Base-by-base conservation (phyloP, 1,140 invertebrate genomes). In the Thaumetopoea pityocampa region DNA sequence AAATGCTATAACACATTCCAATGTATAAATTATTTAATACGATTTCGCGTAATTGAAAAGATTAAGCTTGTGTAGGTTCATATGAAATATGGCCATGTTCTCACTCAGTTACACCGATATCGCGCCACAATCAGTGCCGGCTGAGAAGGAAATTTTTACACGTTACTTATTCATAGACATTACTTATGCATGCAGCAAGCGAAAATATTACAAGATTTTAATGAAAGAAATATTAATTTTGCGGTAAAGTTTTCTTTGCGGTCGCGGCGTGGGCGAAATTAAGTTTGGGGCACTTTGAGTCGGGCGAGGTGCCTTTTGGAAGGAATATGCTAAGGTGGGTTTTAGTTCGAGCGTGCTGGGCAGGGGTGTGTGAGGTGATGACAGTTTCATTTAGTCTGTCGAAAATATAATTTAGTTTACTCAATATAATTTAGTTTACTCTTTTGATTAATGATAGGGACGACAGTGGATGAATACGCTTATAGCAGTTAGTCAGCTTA, bases 181-280 rank as follows among this genome's bases (percentile, higher is more conserved):
- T 85, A 85, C 80, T 86, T 86, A 86, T 86, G 83, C 85, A 86
- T 86, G 77, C 85, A 86, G 83, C 81, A 82, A 34, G 74, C 63
- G 73, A 85, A 85, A 86, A 85, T 85, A 86, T 86, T 86, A 86
- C 85, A 86, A 81, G 81, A 74, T 85, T 85, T 85, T 86, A 86
- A 86, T 86, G 83, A 85, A 86, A 85, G 85, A 86, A 85, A 86
- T 85, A 85, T 85, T 86, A 85, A 85, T 85, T 86, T 84, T 64
- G 59, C 74, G 66, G 76, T 73, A 72, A 82, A 40, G 77, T 79
- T 80, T 74, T 79, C 76, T 78, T 74, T 73, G 76, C 62, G 65
- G 64, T 58, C 51, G 58, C 59, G 59, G 45, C 54, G n/a, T n/a
- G 60, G 49, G 58, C 60, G 58, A 62, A 74, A 78, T 80, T 70